Evolutionary conservation across 2,113 vertebrate species (phyloP), one percentile per base, ranked within the genome.

Genomic region (Helogale parvula): DNA sequence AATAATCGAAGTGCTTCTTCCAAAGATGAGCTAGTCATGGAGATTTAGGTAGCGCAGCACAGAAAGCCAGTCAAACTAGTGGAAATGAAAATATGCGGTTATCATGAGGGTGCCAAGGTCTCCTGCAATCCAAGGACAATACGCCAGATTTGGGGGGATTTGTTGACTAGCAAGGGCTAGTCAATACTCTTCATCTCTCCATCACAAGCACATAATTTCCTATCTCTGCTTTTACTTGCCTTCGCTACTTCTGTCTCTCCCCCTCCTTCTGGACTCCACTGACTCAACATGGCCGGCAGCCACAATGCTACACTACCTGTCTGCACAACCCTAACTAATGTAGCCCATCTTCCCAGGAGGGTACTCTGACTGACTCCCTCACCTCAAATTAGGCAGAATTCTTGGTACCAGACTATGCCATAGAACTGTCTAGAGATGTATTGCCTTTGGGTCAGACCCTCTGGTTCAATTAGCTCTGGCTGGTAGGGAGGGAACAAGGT

Each of bases 351-450:
- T 15, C 57, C 80, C 35, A 84, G 9, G 19, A 87, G 25, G 86
- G 17, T 16, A 50, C 23, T 74, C 31, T 1, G 2, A 8, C 7
- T 12, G 2, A 47, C 8, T 5, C 0, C 9, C 1, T n/a, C n/a
- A 4, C 57, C 35, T 69, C 0, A 5, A 35, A 52, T 60, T 50
- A 95, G 71, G 21, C 41, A 52, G 88, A 84, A 17, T 10, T 65
- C 52, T 66, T 63, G 45, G 54, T 16, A 33, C 25, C 81, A 92
- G 63, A 76, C 2, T 3, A n/a, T 29, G 47, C 65, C 50, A 38
- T 5, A 31, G n/a, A 68, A 27, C 50, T 45, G 0, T 76, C 17
- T 38, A n/a, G 38, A 81, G 35, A 93, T 16, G 12, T 52, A 41
- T 11, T 76, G 8, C 8, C 63, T 88, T 95, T 81, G 17, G 9